phyloP scores from a whole-genome alignment of 2,797 vertebrate species.

The Myiotriccus ornatus region DNA sequence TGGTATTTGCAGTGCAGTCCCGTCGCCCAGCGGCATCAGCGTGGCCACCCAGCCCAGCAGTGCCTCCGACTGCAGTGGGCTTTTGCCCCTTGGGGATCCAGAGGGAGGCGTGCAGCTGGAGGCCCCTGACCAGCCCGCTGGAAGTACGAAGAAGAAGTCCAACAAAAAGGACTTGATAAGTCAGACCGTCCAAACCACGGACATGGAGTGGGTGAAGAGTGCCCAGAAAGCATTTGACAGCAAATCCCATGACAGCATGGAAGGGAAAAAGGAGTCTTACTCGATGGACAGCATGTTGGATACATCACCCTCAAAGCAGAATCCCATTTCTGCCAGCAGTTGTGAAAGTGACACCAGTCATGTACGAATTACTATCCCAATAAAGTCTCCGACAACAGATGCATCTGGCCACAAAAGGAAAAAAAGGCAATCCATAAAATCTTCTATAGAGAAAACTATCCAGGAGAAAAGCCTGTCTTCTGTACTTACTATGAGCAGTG shows the following conservation, averaged over 20 bases:
- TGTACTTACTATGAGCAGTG: constrained; percentile 63
- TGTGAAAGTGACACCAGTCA: constrained; percentile 75
- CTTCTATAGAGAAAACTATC: constrained; percentile 79
- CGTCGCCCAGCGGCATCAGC: constrained; percentile 64
- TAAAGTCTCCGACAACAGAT: constrained; percentile 73
- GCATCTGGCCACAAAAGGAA: constrained; percentile 76
- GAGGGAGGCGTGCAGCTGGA: constrained; percentile 83
- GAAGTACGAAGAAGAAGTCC: constrained; percentile 89
- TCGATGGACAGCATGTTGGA: constrained; percentile 52
- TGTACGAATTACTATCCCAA: constrained; percentile 77
- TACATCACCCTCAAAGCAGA: constrained; percentile 73
- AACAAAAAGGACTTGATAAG: constrained; percentile 87
- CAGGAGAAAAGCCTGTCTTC: constrained; percentile 74
- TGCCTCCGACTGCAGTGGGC: constrained; percentile 69
- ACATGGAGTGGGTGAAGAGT: constrained; percentile 86
- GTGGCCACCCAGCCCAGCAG: constrained; percentile 50
- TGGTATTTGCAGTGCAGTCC: constrained; percentile 48
- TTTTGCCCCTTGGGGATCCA: constrained; percentile 75
- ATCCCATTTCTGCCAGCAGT: constrained; percentile 66
- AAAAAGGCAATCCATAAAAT: constrained; percentile 84
- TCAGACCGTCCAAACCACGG: constrained; percentile 79
- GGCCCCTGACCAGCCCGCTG: constrained; percentile 82
- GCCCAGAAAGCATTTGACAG: constrained; percentile 84
- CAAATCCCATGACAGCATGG: constrained; percentile 75
- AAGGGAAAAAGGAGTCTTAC: constrained; percentile 82